A percentile compares a stretch with the other conserved stretches of the same genome.
Evolutionary conservation across 2,888 invertebrate species (phyloP).

Genomic region (Philhelius pedissequus): DNA sequence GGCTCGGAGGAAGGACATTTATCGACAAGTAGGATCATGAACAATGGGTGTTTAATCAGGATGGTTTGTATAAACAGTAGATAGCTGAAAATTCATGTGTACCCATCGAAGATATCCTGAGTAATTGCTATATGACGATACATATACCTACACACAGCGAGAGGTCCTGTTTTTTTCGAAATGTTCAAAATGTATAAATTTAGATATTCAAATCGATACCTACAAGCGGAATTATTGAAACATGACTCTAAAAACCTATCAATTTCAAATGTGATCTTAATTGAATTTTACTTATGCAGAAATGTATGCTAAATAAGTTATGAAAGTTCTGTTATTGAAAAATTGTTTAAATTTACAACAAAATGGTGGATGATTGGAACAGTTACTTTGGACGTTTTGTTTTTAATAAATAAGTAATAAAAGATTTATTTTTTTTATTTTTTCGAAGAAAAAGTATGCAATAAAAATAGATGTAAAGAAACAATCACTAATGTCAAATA

Average conservation of each 20-base stretch:
- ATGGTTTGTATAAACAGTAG: conserved; percentile 28
- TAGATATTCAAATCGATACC: background rate
- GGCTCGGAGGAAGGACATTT: conserved; percentile 39
- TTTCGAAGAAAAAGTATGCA: too few relatives aligned
- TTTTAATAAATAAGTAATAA: too few relatives aligned
- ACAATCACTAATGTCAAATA: too few relatives aligned
- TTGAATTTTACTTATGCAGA: background rate
- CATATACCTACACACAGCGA: too few relatives aligned
- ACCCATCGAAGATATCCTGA: conserved; percentile 40
- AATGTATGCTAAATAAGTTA: background rate
- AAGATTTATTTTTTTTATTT: too few relatives aligned
- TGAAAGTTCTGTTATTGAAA: too few relatives aligned
- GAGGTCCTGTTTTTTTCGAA: background rate
- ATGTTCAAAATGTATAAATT: background rate
- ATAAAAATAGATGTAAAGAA: too few relatives aligned
- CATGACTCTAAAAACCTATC: background rate
- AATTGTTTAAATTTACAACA: too few relatives aligned
- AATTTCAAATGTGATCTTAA: background rate
- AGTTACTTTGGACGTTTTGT: too few relatives aligned
- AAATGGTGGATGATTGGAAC: too few relatives aligned
- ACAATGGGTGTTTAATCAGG: conserved; percentile 55
- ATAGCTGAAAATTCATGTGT: conserved; percentile 22
- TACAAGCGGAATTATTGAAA: background rate
- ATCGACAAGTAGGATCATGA: conserved; percentile 40
- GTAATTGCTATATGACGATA: conserved; percentile 28